These are phyloP conservation scores for Cephus nigrinus DNA, from an alignment of 2,888 invertebrate genomes.

Conservation along the genomic window DNA sequence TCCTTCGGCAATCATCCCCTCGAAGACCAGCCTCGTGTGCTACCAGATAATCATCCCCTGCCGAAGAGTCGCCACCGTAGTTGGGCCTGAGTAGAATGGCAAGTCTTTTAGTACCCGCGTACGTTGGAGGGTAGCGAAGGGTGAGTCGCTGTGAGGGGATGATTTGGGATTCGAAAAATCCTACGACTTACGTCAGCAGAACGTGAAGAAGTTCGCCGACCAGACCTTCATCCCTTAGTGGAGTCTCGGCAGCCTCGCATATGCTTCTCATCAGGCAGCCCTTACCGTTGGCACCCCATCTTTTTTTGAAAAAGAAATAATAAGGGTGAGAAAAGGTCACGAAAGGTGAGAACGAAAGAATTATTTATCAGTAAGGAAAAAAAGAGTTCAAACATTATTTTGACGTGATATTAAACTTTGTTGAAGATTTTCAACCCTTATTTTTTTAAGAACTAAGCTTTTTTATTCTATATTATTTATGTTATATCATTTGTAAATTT, in stretches of 20 bases:
- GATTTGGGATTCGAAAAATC: constrained; percentile 11
- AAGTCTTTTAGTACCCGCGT: neutral
- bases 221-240: constrained; percentile 70
- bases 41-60: constrained; percentile 72
- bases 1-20: constrained; percentile 73
- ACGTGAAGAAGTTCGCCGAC: constrained; percentile 69
- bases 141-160: neutral
- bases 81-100: constrained; percentile 67
- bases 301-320: constrained; percentile 52
- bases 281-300: constrained; percentile 75
- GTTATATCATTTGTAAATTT: neutral
- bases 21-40: constrained; percentile 75
- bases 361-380: neutral
- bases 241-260: constrained; percentile 75
- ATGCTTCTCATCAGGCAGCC: constrained; percentile 75
- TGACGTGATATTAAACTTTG: neutral
- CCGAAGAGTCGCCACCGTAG: constrained; percentile 67
- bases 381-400: no score
- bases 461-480: neutral
- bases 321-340: neutral
- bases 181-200: constrained; percentile 61
- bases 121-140: neutral
- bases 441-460: neutral
- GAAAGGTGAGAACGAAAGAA: neutral
- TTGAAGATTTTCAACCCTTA: neutral